Evolutionary conservation across 2,113 vertebrate species (phyloP).

Genomic region (Hymenochirus boettgeri): DNA sequence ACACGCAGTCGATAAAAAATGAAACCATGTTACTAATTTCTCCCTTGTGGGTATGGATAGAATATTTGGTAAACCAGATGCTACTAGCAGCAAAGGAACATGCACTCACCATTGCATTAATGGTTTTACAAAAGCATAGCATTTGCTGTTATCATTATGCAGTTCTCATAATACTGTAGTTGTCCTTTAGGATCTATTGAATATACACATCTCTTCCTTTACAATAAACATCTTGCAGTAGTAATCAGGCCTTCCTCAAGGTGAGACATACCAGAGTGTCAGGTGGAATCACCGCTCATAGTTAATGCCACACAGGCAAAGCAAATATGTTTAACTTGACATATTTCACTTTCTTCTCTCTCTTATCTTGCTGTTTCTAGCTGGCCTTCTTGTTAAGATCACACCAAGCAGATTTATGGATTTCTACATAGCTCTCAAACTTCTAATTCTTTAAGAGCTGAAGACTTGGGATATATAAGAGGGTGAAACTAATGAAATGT

Average conservation of each 20-base stretch:
- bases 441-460: slow-evolving; percentile 24
- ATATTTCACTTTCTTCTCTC: slow-evolving; percentile 35
- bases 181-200: slow-evolving; percentile 15
- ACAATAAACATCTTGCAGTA: slow-evolving; percentile 16
- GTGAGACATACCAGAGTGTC: slow-evolving; percentile 41
- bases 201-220: slow-evolving; percentile 20
- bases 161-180: no score
- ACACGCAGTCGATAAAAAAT: no score
- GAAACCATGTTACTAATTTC: no score
- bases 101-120: no score
- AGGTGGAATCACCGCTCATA: slow-evolving; percentile 26
- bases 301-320: slow-evolving; percentile 31
- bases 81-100: no score
- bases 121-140: no score
- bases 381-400: slow-evolving; percentile 34
- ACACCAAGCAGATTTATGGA: slow-evolving; percentile 35
- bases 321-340: slow-evolving; percentile 41
- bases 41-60: no score
- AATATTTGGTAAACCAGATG: no score
- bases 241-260: slow-evolving; percentile 28
- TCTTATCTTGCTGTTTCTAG: slow-evolving; percentile 41
- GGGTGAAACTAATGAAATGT: slow-evolving; percentile 31
- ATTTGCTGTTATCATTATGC: no score
- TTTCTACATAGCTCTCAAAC: slow-evolving; percentile 38
- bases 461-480: slow-evolving; percentile 36